Conservation (phyloP, 2,797 vertebrate genomes). For the Coreius guichenoti region DNA sequence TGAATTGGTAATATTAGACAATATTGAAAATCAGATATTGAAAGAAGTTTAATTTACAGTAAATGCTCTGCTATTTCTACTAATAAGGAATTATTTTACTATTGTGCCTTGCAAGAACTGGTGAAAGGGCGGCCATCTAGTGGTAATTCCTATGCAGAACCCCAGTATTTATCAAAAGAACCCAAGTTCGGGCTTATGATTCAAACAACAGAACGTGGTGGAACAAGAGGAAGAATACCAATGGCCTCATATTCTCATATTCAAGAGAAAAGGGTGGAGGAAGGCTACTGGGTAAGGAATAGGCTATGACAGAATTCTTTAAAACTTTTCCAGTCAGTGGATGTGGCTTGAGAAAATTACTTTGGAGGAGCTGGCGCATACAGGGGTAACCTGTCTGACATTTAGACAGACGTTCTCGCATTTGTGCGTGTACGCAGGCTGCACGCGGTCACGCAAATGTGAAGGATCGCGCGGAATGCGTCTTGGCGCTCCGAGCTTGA, state of each 20-base stretch:
- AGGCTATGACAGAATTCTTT: not conserved
- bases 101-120: no score
- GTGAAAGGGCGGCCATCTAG: not conserved
- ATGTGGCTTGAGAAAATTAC: not conserved
- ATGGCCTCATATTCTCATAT: no score
- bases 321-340: not conserved
- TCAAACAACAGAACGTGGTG: not conserved
- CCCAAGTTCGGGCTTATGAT: not conserved
- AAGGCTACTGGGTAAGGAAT: no score
- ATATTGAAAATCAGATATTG: no score
- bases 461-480: constrained; percentile 18
- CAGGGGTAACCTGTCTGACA: not conserved
- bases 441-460: constrained; percentile 12
- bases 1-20: no score
- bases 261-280: not conserved
- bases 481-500: not conserved
- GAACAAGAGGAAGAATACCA: not conserved
- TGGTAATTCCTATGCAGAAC: not conserved
- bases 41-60: not conserved
- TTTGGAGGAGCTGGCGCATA: not conserved
- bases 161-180: not conserved
- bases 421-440: not conserved
- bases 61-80: not conserved
- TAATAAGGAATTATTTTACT: not conserved
- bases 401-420: not conserved